Percentiles rank a stretch among this genome's conserved stretches.
Evolutionary conservation across 2,113 vertebrate genomes (phyloP).

Genomic region (Hippolais icterina): DNA sequence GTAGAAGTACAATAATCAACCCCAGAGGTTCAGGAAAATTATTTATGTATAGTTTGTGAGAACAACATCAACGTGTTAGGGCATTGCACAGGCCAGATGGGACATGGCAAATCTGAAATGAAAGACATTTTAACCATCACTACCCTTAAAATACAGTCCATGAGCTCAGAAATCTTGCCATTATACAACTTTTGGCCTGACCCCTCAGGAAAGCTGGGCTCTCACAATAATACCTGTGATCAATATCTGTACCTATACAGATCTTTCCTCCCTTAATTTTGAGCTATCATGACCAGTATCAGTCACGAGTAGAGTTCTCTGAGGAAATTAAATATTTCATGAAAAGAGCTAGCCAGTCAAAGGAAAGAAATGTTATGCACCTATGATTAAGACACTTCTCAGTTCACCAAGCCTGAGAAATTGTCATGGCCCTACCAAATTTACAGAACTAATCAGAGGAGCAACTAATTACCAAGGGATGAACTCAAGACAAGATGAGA

Average conservation of each 20-base stretch:
- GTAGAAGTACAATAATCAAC: background rate
- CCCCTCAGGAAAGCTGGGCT: background rate
- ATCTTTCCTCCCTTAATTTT: background rate
- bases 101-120: background rate
- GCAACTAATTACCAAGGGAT: background rate
- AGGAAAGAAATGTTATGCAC: background rate
- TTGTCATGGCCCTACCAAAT: rapidly evolving
- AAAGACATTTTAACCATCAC: background rate
- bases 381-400: background rate
- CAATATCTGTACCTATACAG: background rate
- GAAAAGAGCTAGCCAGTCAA: background rate
- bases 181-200: background rate
- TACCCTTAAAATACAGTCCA: background rate
- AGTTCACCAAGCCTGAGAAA: background rate
- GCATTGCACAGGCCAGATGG: background rate
- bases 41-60: background rate
- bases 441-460: background rate
- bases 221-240: background rate
- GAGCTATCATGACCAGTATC: background rate
- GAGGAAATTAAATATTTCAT: background rate
- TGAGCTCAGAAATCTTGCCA: background rate
- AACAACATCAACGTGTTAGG: background rate
- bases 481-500: background rate
- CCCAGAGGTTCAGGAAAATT: background rate
- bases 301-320: background rate